Percentiles rank a stretch among this genome's conserved stretches.
Conservation (phyloP, 1,140 invertebrate genomes). For the Anagrus nilaparvatae region DNA sequence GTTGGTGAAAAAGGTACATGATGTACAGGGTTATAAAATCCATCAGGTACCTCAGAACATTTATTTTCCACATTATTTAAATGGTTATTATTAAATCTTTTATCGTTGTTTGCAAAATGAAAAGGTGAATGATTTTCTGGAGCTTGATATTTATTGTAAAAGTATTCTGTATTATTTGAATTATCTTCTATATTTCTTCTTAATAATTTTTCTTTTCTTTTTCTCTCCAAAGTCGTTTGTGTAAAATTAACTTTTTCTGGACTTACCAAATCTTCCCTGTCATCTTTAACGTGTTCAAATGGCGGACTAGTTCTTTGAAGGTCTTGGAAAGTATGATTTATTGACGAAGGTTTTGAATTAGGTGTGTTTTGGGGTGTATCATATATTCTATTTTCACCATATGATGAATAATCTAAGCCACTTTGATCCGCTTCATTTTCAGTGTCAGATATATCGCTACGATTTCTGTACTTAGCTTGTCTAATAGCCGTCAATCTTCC, state of each 20-base stretch:
- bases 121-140: constrained; percentile 1
- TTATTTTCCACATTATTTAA: constrained; percentile 18
- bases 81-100: constrained; percentile 10
- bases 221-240: constrained; percentile 32
- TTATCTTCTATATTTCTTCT: constrained; percentile 11
- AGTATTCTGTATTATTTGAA: not conserved
- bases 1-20: no score
- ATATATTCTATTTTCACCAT: constrained; percentile 17
- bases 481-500: constrained; percentile 76
- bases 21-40: constrained; percentile 9
- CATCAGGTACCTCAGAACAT: no score
- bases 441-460: constrained; percentile 25
- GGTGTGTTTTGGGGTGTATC: constrained; percentile 6
- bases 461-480: constrained; percentile 71
- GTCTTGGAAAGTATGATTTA: constrained; percentile 26
- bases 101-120: constrained; percentile 1
- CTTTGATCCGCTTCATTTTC: constrained; percentile 35
- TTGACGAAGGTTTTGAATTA: constrained; percentile 19
- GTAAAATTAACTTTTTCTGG: constrained; percentile 36
- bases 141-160: not conserved
- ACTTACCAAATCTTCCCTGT: constrained; percentile 30
- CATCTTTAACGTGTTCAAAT: constrained; percentile 26
- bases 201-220: constrained; percentile 30
- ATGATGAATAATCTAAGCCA: constrained; percentile 30
- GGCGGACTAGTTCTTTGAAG: constrained; percentile 24